These are phyloP conservation scores for Cremastinae sp. DNA, from an alignment of 2,888 invertebrate genomes.

Conservation along the genomic window DNA sequence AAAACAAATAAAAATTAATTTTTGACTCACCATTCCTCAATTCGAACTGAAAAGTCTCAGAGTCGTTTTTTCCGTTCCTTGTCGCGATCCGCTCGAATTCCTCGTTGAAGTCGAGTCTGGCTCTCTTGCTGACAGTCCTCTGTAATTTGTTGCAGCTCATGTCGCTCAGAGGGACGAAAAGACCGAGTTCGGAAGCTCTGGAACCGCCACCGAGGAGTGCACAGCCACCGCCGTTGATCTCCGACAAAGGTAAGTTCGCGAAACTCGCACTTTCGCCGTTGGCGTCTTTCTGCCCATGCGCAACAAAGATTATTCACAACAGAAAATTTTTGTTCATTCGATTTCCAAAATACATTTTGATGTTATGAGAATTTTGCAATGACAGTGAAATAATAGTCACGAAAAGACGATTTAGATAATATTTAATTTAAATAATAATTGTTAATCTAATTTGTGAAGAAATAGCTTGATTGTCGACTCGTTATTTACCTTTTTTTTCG, in stretches of 20 bases:
- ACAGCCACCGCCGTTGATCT: slow-evolving; percentile 85
- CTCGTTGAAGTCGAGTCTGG: too few species aligned
- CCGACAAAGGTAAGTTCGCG: slow-evolving; percentile 83
- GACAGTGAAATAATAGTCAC: too few species aligned
- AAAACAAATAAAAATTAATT: background rate
- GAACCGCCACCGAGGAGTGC: slow-evolving; percentile 69
- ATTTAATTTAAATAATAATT: too few species aligned
- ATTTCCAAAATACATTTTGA: too few species aligned
- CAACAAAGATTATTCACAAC: background rate
- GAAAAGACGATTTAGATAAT: too few species aligned
- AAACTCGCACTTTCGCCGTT: too few species aligned
- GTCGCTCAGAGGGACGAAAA: slow-evolving; percentile 82
- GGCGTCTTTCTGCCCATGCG: slow-evolving; percentile 15
- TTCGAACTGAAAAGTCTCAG: slow-evolving; percentile 5
- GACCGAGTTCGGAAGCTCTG: slow-evolving; percentile 81
- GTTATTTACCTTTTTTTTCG: too few species aligned
- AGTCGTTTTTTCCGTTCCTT: background rate
- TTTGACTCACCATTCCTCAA: slow-evolving; percentile 39
- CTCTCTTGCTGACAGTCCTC: background rate
- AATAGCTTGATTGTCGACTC: too few species aligned
- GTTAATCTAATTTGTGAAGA: too few species aligned
- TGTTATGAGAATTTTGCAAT: too few species aligned
- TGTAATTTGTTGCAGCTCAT: slow-evolving; percentile 79
- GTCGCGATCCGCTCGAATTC: too few species aligned
- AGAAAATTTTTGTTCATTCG: too few species aligned